phyloP scores from a whole-genome alignment of 1,140 invertebrate genomes.

The Drosophila sucinea region DNA sequence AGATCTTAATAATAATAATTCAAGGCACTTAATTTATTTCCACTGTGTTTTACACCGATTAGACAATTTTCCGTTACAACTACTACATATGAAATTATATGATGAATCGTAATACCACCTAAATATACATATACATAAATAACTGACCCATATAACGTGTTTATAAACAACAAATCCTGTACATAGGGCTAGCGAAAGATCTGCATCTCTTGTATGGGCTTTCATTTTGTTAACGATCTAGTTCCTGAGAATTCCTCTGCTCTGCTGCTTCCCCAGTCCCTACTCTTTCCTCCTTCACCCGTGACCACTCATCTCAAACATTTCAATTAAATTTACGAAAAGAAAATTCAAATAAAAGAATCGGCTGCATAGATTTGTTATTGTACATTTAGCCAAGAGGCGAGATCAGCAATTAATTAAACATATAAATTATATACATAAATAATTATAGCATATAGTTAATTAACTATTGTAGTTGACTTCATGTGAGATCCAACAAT shows the following conservation, averaged over 20 bases:
- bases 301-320: not conserved
- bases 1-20: conserved; percentile 20
- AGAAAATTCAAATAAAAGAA: conserved; percentile 1
- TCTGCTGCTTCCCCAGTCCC: not conserved
- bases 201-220: conserved; percentile 2
- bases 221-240: not conserved
- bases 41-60: conserved; percentile 75
- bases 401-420: conserved; percentile 42
- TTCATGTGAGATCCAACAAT: conserved; percentile 33
- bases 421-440: conserved; percentile 25
- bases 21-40: conserved; percentile 69
- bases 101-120: conserved; percentile 43
- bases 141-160: not conserved
- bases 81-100: conserved; percentile 72
- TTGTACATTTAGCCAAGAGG: conserved; percentile 66
- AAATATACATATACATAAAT: conserved; percentile 25
- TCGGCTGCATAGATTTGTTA: conserved; percentile 56
- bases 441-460: conserved; percentile 44
- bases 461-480: conserved; percentile 38
- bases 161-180: conserved; percentile 35
- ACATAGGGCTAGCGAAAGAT: conserved; percentile 32
- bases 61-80: conserved; percentile 71
- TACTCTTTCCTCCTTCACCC: not conserved
- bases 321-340: not conserved
- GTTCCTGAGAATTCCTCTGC: not conserved